Conservation (phyloP, 2,797 vertebrate species). For the Calcarius lapponicus region DNA sequence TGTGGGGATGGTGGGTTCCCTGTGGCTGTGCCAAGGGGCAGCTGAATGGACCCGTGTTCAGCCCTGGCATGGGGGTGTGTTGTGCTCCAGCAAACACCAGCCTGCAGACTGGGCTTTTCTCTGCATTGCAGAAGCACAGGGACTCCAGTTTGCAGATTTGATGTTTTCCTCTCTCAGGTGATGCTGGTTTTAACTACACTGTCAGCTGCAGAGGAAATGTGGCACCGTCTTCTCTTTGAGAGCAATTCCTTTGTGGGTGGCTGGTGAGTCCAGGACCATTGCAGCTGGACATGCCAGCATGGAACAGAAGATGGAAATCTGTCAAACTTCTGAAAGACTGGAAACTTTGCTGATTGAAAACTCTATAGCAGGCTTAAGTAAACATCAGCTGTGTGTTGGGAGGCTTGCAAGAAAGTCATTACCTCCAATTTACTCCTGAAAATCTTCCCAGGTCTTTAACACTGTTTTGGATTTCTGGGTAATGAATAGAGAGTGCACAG, state of each 20-base stretch:
- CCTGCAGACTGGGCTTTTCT: background rate
- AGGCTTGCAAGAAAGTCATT: background rate
- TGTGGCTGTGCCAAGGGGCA: fast-evolving
- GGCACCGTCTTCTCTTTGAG: background rate
- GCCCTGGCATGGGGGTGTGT: background rate
- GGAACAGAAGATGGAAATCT: background rate
- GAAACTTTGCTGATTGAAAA: background rate
- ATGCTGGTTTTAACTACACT: background rate
- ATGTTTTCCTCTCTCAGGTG: background rate
- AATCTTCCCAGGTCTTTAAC: background rate
- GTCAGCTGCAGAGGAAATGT: background rate
- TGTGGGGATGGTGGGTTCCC: background rate
- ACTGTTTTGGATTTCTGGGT: background rate
- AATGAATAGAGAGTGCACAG: background rate
- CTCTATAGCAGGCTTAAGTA: background rate
- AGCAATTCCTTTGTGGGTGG: background rate
- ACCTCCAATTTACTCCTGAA: background rate
- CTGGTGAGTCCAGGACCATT: background rate
- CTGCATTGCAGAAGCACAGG: background rate
- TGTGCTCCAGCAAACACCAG: background rate
- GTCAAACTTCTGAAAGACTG: background rate
- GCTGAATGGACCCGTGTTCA: fast-evolving
- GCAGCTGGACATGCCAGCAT: background rate
- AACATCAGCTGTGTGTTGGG: background rate
- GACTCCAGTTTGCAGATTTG: background rate